phyloP scores from a whole-genome alignment of 2,113 vertebrate genomes.

The Triplophysa rosa region DNA sequence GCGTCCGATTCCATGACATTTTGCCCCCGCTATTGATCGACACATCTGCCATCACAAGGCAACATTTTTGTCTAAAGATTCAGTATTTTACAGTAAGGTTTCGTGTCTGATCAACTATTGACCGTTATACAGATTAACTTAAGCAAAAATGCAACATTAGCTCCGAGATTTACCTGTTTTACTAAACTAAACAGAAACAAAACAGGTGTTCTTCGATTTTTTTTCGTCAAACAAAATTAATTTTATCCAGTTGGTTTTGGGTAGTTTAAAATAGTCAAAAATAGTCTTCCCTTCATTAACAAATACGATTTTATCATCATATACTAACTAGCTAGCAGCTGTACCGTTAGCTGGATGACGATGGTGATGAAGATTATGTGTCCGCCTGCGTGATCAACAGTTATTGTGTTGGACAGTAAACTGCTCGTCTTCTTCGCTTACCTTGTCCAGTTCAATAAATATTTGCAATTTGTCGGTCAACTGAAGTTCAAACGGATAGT shows the following conservation, averaged over 20 bases:
- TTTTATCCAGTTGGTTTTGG: not conserved
- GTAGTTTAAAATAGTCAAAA: not conserved
- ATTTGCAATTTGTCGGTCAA: not conserved
- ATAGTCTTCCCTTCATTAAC: not conserved
- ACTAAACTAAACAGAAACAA: not conserved
- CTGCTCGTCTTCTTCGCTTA: not conserved
- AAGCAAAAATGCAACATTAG: not conserved
- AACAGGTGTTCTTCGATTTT: not conserved
- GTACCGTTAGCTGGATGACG: constrained; percentile 20
- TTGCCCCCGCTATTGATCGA: not conserved
- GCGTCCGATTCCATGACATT: not conserved
- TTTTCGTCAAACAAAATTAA: not conserved
- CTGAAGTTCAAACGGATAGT: not conserved
- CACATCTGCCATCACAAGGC: not conserved
- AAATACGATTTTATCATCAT: not conserved
- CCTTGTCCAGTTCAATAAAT: not conserved
- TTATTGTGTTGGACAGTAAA: not conserved
- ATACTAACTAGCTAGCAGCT: constrained; percentile 9
- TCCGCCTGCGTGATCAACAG: not conserved
- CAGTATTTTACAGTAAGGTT: not conserved
- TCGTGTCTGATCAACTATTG: not conserved
- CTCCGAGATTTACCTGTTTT: not conserved
- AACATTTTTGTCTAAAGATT: not conserved
- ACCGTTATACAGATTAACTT: not conserved
- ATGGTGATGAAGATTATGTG: constrained; percentile 5